Base-by-base conservation (phyloP, 1,140 invertebrate species). In the Chironomus tepperi region DNA sequence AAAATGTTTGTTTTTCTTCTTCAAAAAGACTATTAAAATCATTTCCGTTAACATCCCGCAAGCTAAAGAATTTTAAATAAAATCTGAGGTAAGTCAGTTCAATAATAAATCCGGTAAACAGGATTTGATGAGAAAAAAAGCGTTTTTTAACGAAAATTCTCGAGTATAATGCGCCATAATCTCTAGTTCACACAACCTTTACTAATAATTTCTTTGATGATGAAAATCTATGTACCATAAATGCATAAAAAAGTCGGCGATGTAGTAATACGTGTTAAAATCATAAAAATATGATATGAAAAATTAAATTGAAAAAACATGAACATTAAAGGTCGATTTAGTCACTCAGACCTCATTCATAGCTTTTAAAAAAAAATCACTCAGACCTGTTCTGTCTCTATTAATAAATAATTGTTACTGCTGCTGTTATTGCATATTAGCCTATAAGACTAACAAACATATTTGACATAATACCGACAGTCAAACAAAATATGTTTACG, bases 401-500 rank as follows among this genome's bases (percentile, higher is more conserved):
- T 57, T 57, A 57, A 57, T n/a, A 57, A n/a, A 10, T n/a, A 57
- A 12, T 57, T 57, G 47, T 57, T 57, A 57, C n/a, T 57, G 10
- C 47, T 57, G 12, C n/a, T 57, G 47, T 57, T 57, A 57, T 15
- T 57, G n/a, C 9, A 57, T n/a, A 57, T 57, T 15, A 57, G 12
- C 15, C 12, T 5, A 57, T 57, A 12, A 15, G 24, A 34, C 24
- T 34, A 57, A 57, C 12, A 57, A 57, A 57, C 47, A n/a, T n/a
- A 57, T 57, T 57, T 57, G 47, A 57, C 47, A 57, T 57, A 57
- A n/a, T 57, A 57, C 47, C 47, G 47, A 57, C 47, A 57, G 47
- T 57, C 47, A 57, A 57, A 57, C 47, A 57, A 57, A 57, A 57
- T 57, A n/a, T 57, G n/a, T 57, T 5, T 57, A 15, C 47, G 47